Base-by-base conservation (phyloP, 2,888 invertebrate genomes). In the Cheilosia variabilis region DNA sequence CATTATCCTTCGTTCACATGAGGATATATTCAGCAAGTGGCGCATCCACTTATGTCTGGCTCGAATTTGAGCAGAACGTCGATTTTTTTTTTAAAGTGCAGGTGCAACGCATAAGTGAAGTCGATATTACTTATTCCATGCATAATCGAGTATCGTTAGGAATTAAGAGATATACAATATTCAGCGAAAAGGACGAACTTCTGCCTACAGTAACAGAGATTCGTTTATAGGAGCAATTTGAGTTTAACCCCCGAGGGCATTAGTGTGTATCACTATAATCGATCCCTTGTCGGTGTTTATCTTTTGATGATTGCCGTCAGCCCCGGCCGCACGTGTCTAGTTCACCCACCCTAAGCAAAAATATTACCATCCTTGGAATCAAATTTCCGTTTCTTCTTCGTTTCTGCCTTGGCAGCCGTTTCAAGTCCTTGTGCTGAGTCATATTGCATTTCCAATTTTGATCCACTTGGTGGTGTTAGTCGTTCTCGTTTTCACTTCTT, bases 111-210 rank as follows among this genome's bases (percentile, higher is more conserved):
- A 19, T 45, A 22, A 66, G 27, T 65, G 22, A 50, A 57, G 57
- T 66, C 66, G 47, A 57, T 66, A 68, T 86, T 76, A 81, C 43
- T 63, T 86, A 86, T 86, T 81, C 86, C 81, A 86, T 86, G 86
- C 81, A 86, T 86, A 81, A 86, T 72, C 86, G 72, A 86, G 76
- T 68, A 72, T 72, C 76, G 72, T 81, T 86, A 62, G 72, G 68
- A 77, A 86, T 81, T 81, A 86, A 81, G 68, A 77, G 72, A 68
- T 13, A 58, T 81, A 80, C 71, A 84, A 84, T 79, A 24, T 75
- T 75, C 63, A 10, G 5, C 27, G 19, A 31, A 31, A 17, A 1
- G 17, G 57, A 65, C 34, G 17, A 15, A 71, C 4, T 13, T 6
- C 37, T 52, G 52, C 24, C 52, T n/a, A 66, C 41, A 50, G 22